Evolutionary conservation across 2,888 invertebrate genomes (phyloP), one percentile per base, ranked within the genome.

Genomic region (Petrophora chlorosata): DNA sequence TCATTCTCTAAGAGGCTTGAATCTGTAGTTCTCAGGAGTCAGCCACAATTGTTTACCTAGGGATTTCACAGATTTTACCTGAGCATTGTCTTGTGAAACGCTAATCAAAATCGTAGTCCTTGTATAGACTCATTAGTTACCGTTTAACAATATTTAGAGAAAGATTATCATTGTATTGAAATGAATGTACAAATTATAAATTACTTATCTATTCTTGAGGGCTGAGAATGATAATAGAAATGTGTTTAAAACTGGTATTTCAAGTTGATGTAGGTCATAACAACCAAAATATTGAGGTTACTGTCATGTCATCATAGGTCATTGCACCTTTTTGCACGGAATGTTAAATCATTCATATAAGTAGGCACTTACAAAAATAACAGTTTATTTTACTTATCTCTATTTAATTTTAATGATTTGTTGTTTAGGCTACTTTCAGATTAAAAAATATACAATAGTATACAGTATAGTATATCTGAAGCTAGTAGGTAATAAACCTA

Each of bases 231-330:
- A 10, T 2, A 3, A n/a, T 8, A 29, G 7, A 7, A 5, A 23
- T 5, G 9, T 5, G 8, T 7, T 15, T 4, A 28, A 35, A 47
- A 47, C 41, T 25, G 13, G 25, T 13, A 23, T 35, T 34, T 47
- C 30, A 16, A 10, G 30, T 36, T 36, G 26, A 30, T 22, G 33
- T 50, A 50, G 38, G 34, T 50, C 39, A 34, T 30, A 14, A 12
- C 2, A 34, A 10, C 12, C 12, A 9, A 28, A 28, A 28, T 25
- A 7, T 17, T 35, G 10, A 10, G 10, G 12, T 17, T 23, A 12
- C 41, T 16, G 22, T n/a, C 25, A 25, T 16, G 7, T 19, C 12
- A 16, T 7, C 17, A 13, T 15, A 34, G 40, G 46, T 40, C 16
- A 34, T 34, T 42, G 13, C 22, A 9, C 38, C 7, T n/a, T 42